Base-by-base conservation (phyloP, 1,140 invertebrate genomes). In the Drosophila ambigua region DNA sequence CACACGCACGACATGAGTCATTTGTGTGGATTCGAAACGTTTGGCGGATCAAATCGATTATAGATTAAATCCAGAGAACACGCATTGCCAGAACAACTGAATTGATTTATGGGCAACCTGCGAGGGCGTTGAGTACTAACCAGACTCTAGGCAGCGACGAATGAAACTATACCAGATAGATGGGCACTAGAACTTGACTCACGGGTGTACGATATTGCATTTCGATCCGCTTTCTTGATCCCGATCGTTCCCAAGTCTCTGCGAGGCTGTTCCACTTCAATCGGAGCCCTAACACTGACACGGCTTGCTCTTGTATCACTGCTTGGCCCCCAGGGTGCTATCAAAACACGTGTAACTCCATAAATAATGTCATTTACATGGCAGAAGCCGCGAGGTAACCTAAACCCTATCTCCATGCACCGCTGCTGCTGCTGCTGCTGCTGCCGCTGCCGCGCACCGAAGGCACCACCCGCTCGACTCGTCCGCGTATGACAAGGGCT, bases 291-390 rank as follows among this genome's bases (percentile, higher is more conserved):
- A 59, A 51, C 24, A 23, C 46, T 51, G 61, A 72, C 62, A 80
- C 72, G 58, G 54, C 35, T 46, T 20, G 20, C 39, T 60, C 45
- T 62, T 57, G 57, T 69, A 68, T 4, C 43, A 41, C 16, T 48
- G 35, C 50, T 62, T 45, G 59, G 67, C 53, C 80, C 81, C 80
- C 64, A 72, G 80, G 81, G 80, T 84, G 80, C 57, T 67, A 80
- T 84, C 81, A 65, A 73, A 84, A 83, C 79, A 83, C 80, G 80
- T 84, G 80, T 79, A 84, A 73, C 46, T 48, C 67, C 62, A 84
- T 84, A 84, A 84, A 84, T 84, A 84, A 77, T 79, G 63, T 43
- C 46, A 67, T 54, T 58, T 71, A 69, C 51, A 57, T 57, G 64
- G 44, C 51, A 31, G 44, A 48, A 57, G 61, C 15, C 43, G n/a